Conservation (phyloP, 2,797 vertebrate species). For the Poliocrania exsul region DNA sequence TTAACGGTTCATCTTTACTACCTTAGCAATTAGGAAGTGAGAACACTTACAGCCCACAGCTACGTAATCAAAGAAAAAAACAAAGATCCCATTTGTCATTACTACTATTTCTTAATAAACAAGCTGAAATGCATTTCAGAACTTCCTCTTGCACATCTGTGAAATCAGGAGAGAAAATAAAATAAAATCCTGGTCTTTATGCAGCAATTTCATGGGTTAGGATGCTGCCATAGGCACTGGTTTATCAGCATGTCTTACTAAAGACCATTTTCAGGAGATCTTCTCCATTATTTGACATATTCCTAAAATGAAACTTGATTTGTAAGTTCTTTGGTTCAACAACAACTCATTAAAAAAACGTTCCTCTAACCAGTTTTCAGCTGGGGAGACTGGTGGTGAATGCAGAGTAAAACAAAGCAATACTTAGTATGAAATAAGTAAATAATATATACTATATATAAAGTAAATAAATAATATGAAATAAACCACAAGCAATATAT, state of each 20-base stretch:
- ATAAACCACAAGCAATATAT: background rate
- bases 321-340: background rate
- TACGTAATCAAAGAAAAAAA: constrained; percentile 25
- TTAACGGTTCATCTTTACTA: constrained; percentile 42
- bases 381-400: background rate
- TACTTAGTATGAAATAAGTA: background rate
- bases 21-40: constrained; percentile 64
- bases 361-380: background rate
- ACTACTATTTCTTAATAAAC: background rate
- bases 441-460: no score
- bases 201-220: background rate
- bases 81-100: constrained; percentile 5
- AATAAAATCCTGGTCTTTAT: background rate
- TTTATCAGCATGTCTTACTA: background rate
- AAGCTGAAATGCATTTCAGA: background rate
- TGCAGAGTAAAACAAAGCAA: background rate
- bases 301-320: background rate
- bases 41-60: constrained; percentile 83
- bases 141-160: background rate
- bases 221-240: background rate
- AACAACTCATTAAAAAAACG: background rate
- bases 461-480: background rate
- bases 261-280: background rate
- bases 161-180: background rate
- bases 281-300: background rate